Percentiles rank a stretch among this genome's conserved stretches.
Conservation (phyloP, 2,888 invertebrate genomes). For the Troglohyphantes excavatus region DNA sequence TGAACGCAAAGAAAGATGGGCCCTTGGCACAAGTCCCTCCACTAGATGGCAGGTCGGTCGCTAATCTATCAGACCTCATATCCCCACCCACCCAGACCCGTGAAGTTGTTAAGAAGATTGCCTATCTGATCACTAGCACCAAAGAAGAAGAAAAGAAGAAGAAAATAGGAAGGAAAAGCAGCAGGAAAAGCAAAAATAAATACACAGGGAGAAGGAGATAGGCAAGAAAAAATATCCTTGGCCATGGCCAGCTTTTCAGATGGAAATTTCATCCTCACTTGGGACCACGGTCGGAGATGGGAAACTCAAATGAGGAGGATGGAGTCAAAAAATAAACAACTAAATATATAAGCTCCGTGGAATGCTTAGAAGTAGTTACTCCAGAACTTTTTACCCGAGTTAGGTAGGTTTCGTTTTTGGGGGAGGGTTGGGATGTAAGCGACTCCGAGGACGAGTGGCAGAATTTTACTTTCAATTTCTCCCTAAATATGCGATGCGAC, state of each 20-base stretch:
- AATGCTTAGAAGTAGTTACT: constrained; percentile 45
- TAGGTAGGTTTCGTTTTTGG: constrained; percentile 60
- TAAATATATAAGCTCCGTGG: constrained; percentile 30
- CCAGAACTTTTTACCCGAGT: constrained; percentile 12
- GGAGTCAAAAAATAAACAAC: constrained; percentile 50
- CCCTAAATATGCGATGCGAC: constrained; percentile 70
- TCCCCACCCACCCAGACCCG: constrained; percentile 38
- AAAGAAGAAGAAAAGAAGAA: constrained; percentile 34
- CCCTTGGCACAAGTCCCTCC: constrained; percentile 70
- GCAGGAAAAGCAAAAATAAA: constrained; percentile 47
- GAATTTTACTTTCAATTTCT: constrained; percentile 75
- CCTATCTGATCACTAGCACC: constrained; percentile 74
- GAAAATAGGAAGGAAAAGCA: neutral
- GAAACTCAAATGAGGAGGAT: constrained; percentile 68
- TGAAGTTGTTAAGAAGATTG: constrained; percentile 78
- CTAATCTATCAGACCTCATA: constrained; percentile 76
- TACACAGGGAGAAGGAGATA: constrained; percentile 30
- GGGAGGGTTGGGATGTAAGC: constrained; percentile 1
- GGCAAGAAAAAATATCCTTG: constrained; percentile 43
- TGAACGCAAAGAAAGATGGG: constrained; percentile 46
- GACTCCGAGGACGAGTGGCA: constrained; percentile 24
- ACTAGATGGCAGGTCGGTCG: constrained; percentile 72
- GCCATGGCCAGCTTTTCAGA: constrained; percentile 73
- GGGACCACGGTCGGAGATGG: constrained; percentile 55
- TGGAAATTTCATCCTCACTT: constrained; percentile 74